These are phyloP conservation scores for Dendrocopos noguchii DNA, from an alignment of 2,113 vertebrate genomes.

Conservation along the genomic window DNA sequence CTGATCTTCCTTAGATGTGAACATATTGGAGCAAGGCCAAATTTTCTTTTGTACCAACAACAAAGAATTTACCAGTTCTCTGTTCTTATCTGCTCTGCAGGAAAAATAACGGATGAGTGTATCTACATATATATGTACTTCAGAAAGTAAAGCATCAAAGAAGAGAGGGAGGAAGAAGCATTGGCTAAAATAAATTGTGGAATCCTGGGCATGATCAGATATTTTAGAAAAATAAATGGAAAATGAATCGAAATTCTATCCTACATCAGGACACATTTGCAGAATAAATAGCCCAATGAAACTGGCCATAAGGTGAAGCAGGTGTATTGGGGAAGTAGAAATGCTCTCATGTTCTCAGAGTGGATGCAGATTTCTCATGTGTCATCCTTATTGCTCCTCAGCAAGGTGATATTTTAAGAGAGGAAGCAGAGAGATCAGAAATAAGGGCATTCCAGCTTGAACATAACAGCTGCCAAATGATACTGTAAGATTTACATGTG, in stretches of 20 bases:
- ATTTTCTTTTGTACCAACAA: background rate
- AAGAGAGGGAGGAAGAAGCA: background rate
- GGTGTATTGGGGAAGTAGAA: constrained; percentile 27
- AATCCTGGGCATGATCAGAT: background rate
- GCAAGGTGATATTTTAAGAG: background rate
- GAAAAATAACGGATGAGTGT: background rate
- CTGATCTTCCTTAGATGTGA: background rate
- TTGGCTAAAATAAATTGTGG: background rate
- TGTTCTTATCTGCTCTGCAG: background rate
- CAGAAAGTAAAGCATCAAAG: background rate
- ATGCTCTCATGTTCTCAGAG: background rate
- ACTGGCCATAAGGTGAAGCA: constrained; percentile 8
- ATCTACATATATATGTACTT: background rate
- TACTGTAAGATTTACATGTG: constrained; percentile 52
- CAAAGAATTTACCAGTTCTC: background rate
- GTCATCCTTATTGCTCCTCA: background rate
- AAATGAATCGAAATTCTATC: background rate
- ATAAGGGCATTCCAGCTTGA: constrained; percentile 43
- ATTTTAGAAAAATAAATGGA: background rate
- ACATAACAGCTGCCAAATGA: constrained; percentile 47
- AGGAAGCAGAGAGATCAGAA: constrained; percentile 39
- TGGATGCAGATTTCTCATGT: background rate
- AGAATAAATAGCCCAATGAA: background rate
- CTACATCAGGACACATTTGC: background rate
- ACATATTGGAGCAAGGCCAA: background rate